Conservation (phyloP, 1,140 invertebrate species). For the Trissolcus basalis region DNA sequence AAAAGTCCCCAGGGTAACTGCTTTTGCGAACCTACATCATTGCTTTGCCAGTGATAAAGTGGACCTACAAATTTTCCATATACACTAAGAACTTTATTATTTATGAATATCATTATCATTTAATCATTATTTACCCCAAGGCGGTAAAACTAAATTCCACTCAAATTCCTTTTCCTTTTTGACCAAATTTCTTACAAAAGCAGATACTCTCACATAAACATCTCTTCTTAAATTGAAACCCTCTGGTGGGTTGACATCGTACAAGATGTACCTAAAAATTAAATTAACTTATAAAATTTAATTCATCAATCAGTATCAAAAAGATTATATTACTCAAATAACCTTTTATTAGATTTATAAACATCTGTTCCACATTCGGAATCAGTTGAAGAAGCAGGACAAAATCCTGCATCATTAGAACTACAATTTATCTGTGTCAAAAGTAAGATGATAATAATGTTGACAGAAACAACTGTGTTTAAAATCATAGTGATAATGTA, state of each 20-base stretch:
- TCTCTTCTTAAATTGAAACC: slow-evolving; percentile 97
- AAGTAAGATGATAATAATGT: too few relatives aligned
- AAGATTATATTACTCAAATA: background rate
- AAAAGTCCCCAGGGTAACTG: slow-evolving; percentile 87
- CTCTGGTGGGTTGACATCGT: slow-evolving; percentile 95
- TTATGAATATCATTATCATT: too few relatives aligned
- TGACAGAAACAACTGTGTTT: background rate
- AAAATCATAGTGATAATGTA: background rate
- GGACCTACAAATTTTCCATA: slow-evolving; percentile 59
- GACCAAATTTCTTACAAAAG: slow-evolving; percentile 83
- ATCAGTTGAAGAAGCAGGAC: background rate
- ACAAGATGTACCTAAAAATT: slow-evolving; percentile 84
- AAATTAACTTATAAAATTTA: background rate
- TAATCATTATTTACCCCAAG: slow-evolving; percentile 88
- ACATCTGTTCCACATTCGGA: background rate
- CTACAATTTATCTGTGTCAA: background rate
- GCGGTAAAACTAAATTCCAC: slow-evolving; percentile 87
- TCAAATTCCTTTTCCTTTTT: slow-evolving; percentile 74
- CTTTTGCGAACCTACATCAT: slow-evolving; percentile 74
- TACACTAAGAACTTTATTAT: too few relatives aligned
- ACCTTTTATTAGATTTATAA: background rate
- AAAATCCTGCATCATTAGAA: background rate
- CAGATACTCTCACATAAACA: slow-evolving; percentile 94
- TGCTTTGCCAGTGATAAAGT: slow-evolving; percentile 92
- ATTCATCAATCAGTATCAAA: background rate